These are phyloP conservation scores for Rhinolophus ferrumequinum DNA, from an alignment of 2,113 vertebrate genomes.

Conservation along the genomic window DNA sequence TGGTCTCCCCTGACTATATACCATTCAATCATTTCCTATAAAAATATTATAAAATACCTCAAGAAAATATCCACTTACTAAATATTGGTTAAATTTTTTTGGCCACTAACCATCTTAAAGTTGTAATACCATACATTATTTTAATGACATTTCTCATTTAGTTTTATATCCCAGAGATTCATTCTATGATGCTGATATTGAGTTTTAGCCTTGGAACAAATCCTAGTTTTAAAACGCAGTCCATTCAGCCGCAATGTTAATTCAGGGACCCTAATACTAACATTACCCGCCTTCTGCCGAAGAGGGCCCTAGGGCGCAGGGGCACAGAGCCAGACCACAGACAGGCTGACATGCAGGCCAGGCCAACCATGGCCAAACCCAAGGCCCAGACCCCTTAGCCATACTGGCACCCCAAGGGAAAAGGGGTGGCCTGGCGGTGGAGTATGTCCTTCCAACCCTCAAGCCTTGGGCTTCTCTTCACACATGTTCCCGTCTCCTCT, in stretches of 20 bases:
- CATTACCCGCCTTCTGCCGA: conserved; percentile 3
- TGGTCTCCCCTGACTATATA: background rate
- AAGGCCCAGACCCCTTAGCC: background rate
- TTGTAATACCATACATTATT: background rate
- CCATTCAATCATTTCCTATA: background rate
- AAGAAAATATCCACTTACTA: conserved; percentile 28
- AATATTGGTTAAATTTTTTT: background rate
- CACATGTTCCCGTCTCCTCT: background rate
- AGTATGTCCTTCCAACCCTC: background rate
- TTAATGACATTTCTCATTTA: conserved; percentile 18
- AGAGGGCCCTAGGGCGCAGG: background rate
- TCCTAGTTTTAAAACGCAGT: conserved; percentile 18
- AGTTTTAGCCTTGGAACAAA: conserved; percentile 18
- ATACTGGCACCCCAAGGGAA: background rate
- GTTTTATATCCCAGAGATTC: background rate
- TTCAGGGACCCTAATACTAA: background rate
- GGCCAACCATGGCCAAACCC: background rate
- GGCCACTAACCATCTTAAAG: background rate
- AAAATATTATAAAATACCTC: background rate
- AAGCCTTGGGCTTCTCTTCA: background rate
- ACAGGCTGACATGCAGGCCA: background rate
- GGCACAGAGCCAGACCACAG: background rate
- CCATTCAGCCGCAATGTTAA: background rate
- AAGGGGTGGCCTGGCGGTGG: background rate
- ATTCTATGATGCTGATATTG: background rate